Percentiles rank a stretch among this genome's conserved stretches.
Evolutionary conservation across 2,888 invertebrate genomes (phyloP).

Genomic region (Crossocerus cetratus): DNA sequence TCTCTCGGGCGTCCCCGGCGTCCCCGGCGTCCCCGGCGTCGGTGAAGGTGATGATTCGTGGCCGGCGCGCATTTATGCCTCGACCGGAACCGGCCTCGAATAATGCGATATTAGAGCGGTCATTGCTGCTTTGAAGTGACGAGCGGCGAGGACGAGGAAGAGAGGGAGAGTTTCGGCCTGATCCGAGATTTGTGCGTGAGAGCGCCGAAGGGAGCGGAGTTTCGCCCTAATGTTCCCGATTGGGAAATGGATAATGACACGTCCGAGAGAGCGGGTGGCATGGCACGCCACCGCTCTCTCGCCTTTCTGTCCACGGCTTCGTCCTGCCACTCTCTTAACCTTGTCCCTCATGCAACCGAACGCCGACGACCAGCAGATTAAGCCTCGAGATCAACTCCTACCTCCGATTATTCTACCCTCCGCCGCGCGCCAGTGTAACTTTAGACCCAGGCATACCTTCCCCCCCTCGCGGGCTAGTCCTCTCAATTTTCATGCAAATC

Average conservation of each 20-base stretch:
- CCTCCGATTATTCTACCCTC: no score
- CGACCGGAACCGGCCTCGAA: slow-evolving; percentile 59
- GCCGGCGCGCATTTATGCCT: slow-evolving; percentile 35
- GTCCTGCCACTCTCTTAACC: neutral
- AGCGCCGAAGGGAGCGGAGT: slow-evolving; percentile 11
- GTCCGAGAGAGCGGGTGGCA: slow-evolving; percentile 6
- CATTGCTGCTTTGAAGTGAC: slow-evolving; percentile 54
- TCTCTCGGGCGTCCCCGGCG: no score
- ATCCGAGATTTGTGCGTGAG: slow-evolving; percentile 42
- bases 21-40: slow-evolving; percentile 12
- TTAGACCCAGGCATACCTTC: no score
- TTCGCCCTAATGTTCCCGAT: slow-evolving; percentile 3
- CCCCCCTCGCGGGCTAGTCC: no score
- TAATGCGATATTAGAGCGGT: slow-evolving; percentile 54
- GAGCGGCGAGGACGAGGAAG: neutral
- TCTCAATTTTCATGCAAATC: no score
- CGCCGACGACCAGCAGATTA: no score
- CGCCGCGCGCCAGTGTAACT: no score
- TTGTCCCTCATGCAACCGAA: neutral
- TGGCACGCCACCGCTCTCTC: slow-evolving; percentile 1
- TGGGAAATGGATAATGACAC: slow-evolving; percentile 41
- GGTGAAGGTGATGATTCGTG: slow-evolving; percentile 36
- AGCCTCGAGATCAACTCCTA: no score
- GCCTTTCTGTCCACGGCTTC: slow-evolving; percentile 8
- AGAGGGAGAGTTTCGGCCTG: neutral